Conservation (phyloP, 2,888 invertebrate species). For the Cinara cedri region DNA sequence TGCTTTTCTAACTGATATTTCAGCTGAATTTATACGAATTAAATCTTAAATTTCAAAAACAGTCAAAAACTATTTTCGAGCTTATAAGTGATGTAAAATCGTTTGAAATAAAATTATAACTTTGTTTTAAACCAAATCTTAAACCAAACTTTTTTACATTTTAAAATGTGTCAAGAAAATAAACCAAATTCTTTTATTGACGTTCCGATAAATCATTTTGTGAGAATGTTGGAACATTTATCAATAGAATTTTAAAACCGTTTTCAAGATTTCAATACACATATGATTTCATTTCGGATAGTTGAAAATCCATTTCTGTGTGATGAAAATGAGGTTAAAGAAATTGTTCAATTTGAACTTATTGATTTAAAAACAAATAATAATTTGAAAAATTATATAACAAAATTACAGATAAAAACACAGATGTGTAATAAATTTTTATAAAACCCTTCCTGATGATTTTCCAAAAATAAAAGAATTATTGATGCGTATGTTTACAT, state of each 20-base stretch:
- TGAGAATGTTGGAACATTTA: background rate
- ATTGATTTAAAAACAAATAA: too few relatives aligned
- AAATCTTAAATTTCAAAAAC: background rate
- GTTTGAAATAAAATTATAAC: slow-evolving; percentile 3
- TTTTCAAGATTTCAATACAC: background rate
- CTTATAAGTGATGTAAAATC: slow-evolving; percentile 2
- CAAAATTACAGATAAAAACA: too few relatives aligned
- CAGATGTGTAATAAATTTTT: too few relatives aligned
- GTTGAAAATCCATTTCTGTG: background rate
- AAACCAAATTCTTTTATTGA: background rate
- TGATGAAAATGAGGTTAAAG: too few relatives aligned
- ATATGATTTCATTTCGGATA: background rate
- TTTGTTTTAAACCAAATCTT: background rate
- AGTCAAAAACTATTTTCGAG: background rate
- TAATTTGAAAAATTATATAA: too few relatives aligned
- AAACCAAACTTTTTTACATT: background rate
- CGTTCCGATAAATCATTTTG: background rate
- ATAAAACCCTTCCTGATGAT: too few relatives aligned
- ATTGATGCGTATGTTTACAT: background rate
- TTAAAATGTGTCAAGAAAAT: background rate
- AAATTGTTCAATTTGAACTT: too few relatives aligned
- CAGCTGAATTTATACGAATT: background rate
- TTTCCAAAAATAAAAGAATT: too few relatives aligned
- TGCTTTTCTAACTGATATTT: slow-evolving; percentile 8
- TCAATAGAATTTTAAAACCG: background rate